phyloP scores from a whole-genome alignment of 2,797 vertebrate species.

The Mus minutoides region DNA sequence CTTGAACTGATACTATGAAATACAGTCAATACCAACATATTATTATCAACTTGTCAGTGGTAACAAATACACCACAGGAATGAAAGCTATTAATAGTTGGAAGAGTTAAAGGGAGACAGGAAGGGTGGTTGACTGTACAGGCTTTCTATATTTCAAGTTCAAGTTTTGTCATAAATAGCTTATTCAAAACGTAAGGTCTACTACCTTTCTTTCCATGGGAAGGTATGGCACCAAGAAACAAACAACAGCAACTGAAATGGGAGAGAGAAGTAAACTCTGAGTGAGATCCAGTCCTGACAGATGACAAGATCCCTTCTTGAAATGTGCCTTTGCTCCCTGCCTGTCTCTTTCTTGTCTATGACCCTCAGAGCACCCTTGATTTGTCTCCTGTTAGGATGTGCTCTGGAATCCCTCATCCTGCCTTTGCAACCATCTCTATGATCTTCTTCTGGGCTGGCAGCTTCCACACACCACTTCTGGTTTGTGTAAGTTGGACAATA shows the following conservation, averaged over 20 bases:
- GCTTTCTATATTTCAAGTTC: neutral
- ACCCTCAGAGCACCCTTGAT: neutral
- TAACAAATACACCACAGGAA: neutral
- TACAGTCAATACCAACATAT: neutral
- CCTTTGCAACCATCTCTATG: neutral
- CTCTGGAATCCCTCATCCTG: fast-evolving
- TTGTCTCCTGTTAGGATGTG: neutral
- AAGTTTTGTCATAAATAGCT: neutral
- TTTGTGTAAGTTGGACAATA: neutral
- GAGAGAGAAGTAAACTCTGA: no score
- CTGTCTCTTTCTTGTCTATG: neutral
- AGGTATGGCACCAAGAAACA: neutral
- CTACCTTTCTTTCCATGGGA: neutral
- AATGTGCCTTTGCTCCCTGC: neutral
- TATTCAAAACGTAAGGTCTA: neutral
- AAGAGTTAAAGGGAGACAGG: neutral
- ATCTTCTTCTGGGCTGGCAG: neutral
- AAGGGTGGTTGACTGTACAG: no score
- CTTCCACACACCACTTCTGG: neutral
- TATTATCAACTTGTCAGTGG: neutral
- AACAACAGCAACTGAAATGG: neutral
- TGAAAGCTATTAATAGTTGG: neutral
- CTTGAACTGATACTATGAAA: neutral
- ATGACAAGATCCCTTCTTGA: neutral
- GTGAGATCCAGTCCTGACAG: neutral